Evolutionary conservation across 2,888 invertebrate species (phyloP).

Genomic region (Perizoma flavofasciatum): DNA sequence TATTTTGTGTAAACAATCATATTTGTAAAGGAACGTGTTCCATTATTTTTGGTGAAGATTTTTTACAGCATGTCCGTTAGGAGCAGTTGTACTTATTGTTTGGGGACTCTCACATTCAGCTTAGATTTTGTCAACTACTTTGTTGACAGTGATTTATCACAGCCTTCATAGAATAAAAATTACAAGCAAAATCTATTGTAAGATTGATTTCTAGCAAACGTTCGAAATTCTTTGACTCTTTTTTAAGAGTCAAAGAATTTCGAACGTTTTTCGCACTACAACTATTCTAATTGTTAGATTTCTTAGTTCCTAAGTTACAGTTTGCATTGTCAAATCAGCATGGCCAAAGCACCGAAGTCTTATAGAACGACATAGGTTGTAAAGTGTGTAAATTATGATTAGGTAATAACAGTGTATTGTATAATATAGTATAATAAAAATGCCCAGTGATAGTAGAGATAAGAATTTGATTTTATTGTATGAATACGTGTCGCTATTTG

Average conservation of each 20-base stretch:
- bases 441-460: constrained; percentile 81
- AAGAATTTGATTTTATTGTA: constrained; percentile 65
- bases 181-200: constrained; percentile 43
- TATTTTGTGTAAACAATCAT: constrained; percentile 63
- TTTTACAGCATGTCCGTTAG: constrained; percentile 55
- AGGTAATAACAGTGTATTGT: constrained; percentile 47
- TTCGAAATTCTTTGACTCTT: constrained; percentile 18
- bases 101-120: constrained; percentile 44
- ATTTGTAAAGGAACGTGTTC: constrained; percentile 51
- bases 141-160: constrained; percentile 73
- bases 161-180: constrained; percentile 50
- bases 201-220: constrained; percentile 23
- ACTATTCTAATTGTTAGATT: constrained; percentile 22
- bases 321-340: constrained; percentile 56
- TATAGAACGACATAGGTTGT: constrained; percentile 65
- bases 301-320: constrained; percentile 40
- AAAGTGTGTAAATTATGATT: constrained; percentile 70
- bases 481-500: constrained; percentile 58
- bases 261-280: constrained; percentile 18
- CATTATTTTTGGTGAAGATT: constrained; percentile 54
- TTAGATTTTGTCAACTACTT: constrained; percentile 64
- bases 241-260: constrained; percentile 16
- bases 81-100: constrained; percentile 51
- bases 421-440: constrained; percentile 68
- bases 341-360: constrained; percentile 80